Evolutionary conservation across 2,888 invertebrate species (phyloP), one percentile per base, ranked within the genome.

Genomic region (Synergus laeviventris): DNA sequence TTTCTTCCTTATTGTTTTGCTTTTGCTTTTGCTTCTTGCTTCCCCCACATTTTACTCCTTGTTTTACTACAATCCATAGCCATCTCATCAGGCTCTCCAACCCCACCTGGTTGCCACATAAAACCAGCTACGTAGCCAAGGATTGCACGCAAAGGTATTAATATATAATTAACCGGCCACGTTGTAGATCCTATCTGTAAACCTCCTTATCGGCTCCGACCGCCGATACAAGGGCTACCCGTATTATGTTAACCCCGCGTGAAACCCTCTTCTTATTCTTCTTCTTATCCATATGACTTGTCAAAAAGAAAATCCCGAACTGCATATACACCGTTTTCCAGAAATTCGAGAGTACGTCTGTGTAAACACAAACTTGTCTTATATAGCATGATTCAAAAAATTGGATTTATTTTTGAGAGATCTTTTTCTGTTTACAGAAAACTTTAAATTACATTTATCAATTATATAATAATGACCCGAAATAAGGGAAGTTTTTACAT

Each of bases 151-250:
- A 78, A 87, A 86, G 85, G 86, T 86, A 89, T 90, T 89, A 90
- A 90, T 89, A 87, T 89, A 89, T 89, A 90, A 90, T 90, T 90
- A 90, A 88, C 88, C 84, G 84, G 86, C 83, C 84, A 82, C 86
- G 84, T 85, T 87, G 88, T 87, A 87, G 89, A 90, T 89, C 79
- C 77, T 89, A 89, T 89, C 88, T 84, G 83, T 81, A 83, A 85
- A 85, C 81, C 85, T 85, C 79, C 86, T 88, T 89, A 89, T 89
- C 88, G 85, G 79, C 80, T 80, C 84, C 83, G 83, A 82, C 82
- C 82, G 83, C 84, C 85, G 85, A 87, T 86, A 83, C 82, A 78
- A 77, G 74, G 78, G 81, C 85, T 84, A 81, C 82, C 79, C 79
- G 79, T 83, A 84, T 70, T 70, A 70, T 70, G 70, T 49, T 70